phyloP scores from a whole-genome alignment of 2,113 vertebrate genomes.

The Willisornis vidua region DNA sequence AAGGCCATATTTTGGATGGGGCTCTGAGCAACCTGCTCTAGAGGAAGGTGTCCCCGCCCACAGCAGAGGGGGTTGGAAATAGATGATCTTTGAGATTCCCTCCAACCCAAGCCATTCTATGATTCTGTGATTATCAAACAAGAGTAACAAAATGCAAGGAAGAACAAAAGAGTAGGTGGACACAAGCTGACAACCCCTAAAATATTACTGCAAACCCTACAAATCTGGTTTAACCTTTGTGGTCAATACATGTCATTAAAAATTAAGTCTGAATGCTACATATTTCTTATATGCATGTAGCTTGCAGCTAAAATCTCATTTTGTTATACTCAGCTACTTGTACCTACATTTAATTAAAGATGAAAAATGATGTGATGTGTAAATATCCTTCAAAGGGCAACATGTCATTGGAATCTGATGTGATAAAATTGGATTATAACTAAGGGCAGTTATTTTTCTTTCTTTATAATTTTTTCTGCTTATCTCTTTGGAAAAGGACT shows the following conservation, averaged over 20 bases:
- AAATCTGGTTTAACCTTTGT: conserved; percentile 19
- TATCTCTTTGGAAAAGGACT: not conserved
- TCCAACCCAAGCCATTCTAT: not conserved
- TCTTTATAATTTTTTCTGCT: not conserved
- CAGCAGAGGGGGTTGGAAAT: not conserved
- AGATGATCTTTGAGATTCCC: not conserved
- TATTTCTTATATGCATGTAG: not conserved
- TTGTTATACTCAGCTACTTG: not conserved
- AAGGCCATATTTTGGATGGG: not conserved
- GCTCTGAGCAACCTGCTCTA: not conserved
- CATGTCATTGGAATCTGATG: not conserved
- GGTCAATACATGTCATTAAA: conserved; percentile 11
- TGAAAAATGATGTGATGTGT: conserved; percentile 39
- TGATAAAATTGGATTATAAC: not conserved
- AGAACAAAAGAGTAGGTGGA: not conserved
- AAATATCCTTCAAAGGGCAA: conserved; percentile 44
- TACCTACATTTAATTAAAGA: conserved; percentile 30
- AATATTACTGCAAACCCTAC: not conserved
- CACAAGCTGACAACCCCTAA: not conserved
- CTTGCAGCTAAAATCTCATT: conserved; percentile 4
- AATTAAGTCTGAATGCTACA: not conserved
- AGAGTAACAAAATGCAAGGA: not conserved
- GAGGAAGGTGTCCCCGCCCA: not conserved
- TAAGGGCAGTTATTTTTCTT: not conserved
- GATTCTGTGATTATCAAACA: not conserved